These are phyloP conservation scores for Tenthredo distinguenda DNA, from an alignment of 2,888 invertebrate species.

Conservation along the genomic window DNA sequence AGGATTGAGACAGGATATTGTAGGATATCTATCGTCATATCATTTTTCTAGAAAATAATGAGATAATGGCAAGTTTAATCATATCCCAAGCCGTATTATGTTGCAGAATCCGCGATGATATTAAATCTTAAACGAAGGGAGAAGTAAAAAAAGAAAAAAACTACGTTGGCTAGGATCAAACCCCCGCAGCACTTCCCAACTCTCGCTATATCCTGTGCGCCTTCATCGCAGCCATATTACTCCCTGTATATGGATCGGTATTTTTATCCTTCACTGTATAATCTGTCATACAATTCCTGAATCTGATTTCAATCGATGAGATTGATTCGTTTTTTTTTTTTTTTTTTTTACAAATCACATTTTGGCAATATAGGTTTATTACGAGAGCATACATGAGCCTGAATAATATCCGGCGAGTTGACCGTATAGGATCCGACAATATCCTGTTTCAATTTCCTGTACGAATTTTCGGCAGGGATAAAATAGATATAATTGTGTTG, in stretches of 20 bases:
- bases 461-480: neutral
- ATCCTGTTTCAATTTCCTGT: neutral
- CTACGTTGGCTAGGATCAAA: neutral
- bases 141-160: neutral
- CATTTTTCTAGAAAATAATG: neutral
- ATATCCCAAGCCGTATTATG: neutral
- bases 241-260: neutral
- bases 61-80: neutral
- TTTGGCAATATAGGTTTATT: neutral
- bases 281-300: neutral
- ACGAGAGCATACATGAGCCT: neutral
- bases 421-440: neutral
- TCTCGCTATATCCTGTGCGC: neutral
- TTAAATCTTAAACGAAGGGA: neutral
- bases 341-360: neutral
- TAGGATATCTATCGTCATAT: neutral
- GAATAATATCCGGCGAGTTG: neutral
- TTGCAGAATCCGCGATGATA: neutral
- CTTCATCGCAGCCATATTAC: neutral
- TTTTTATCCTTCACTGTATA: neutral
- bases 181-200: neutral
- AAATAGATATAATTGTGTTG: neutral
- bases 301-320: neutral
- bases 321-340: neutral
- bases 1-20: neutral